These are phyloP conservation scores for Zosterops japonicus DNA, from an alignment of 2,113 vertebrate genomes.

Conservation along the genomic window DNA sequence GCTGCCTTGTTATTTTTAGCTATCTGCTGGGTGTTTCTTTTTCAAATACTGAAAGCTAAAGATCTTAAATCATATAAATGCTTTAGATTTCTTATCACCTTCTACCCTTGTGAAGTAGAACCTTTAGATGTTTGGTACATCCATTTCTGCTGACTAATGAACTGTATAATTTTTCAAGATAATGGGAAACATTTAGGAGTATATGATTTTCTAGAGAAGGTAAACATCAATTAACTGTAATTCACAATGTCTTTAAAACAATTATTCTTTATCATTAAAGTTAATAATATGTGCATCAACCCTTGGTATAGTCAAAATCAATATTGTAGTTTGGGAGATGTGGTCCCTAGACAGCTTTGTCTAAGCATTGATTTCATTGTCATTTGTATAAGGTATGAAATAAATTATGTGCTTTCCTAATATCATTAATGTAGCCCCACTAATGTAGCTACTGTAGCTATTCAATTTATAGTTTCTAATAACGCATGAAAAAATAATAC, in stretches of 20 bases:
- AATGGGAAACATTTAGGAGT: conserved; percentile 42
- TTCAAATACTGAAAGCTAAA: neutral
- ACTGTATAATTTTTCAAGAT: conserved; percentile 53
- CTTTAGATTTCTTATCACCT: neutral
- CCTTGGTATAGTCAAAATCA: conserved; percentile 80
- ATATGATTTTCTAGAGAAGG: conserved; percentile 38
- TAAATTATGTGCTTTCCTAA: conserved; percentile 83
- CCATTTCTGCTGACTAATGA: conserved; percentile 12
- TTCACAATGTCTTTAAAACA: conserved; percentile 69
- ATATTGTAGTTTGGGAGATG: conserved; percentile 80
- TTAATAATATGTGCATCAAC: conserved; percentile 84
- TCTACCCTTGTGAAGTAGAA: conserved; percentile 10
- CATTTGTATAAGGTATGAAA: conserved; percentile 88
- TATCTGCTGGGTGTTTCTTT: neutral
- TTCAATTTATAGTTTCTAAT: conserved; percentile 59
- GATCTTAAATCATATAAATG: neutral
- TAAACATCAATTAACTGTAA: conserved; percentile 54
- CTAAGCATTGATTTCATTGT: conserved; percentile 88
- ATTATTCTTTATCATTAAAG: conserved; percentile 75
- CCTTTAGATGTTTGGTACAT: neutral
- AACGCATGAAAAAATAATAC: conserved; percentile 46
- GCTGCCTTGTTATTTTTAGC: neutral
- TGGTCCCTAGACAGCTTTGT: conserved; percentile 81
- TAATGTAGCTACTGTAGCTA: conserved; percentile 65
- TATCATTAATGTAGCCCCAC: conserved; percentile 78